Evolutionary conservation across 2,113 vertebrate genomes (phyloP), one percentile per base, ranked within the genome.

Genomic region (Willisornis vidua): DNA sequence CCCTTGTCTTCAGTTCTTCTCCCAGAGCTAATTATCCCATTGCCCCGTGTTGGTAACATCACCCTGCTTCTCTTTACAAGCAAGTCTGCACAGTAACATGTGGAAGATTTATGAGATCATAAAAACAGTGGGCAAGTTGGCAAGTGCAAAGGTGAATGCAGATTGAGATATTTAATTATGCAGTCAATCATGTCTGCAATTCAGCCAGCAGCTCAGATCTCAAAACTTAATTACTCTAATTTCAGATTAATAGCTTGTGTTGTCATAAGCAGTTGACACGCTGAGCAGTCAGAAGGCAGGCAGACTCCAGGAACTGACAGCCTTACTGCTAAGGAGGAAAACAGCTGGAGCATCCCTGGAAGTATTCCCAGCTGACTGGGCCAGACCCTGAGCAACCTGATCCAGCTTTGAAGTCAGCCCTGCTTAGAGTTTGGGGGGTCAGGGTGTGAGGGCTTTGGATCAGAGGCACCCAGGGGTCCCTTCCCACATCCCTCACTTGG

Each of bases 211-310:
- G 87, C 93, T 96, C 91, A 75, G 88, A 77, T 93, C 94, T 96
- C 95, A 89, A 33, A 66, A 45, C 73, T 88, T 97, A 97, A 97
- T 97, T 93, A 82, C 93, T 97, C 96, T 96, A 85, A 97, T 97
- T 98, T 96, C 93, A 93, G 85, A 94, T 84, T 18, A 96, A 94
- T 63, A 92, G 91, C 81, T 95, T 54, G 66, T 85, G 91, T 92
- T 87, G 85, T 91, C 93, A 33, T 3, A 33, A 68, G 70, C 7
- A 35, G 77, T 76, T 96, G 96, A 96, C 81, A 75, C 0, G 3
- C 79, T 20, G 29, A 43, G 13, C 41, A 43, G 41, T 43, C 41
- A 43, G 41, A 43, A 15, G 41, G 13, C 14, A 43, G 41, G 13
- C 41, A 43, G 41, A 43, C 41, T 15, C 41, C 41, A 43, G 14